phyloP scores from a whole-genome alignment of 2,888 invertebrate species.

The Aradus depressus region DNA sequence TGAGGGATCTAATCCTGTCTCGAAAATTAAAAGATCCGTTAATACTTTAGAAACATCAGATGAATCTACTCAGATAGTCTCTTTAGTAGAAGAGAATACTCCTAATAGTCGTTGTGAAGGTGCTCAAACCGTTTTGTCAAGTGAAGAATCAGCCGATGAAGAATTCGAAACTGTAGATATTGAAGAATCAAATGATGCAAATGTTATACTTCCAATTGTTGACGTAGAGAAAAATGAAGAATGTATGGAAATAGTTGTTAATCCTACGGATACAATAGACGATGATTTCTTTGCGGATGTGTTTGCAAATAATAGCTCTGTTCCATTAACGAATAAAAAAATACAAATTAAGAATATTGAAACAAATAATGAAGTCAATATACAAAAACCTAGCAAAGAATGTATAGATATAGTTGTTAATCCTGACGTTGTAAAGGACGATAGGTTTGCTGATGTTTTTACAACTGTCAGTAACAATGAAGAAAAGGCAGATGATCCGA shows the following conservation, averaged over 20 bases:
- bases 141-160: constrained; percentile 5
- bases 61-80: too few relatives aligned
- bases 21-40: too few relatives aligned
- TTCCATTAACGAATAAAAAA: too few relatives aligned
- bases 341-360: too few relatives aligned
- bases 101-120: too few relatives aligned
- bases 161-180: constrained; percentile 3
- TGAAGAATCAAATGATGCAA: not conserved
- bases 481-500: too few relatives aligned
- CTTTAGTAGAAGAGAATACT: too few relatives aligned
- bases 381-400: constrained; percentile 25
- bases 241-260: constrained; percentile 18
- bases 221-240: not conserved
- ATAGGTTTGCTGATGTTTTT: not conserved
- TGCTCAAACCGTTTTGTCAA: too few relatives aligned
- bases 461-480: not conserved
- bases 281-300: constrained; percentile 67
- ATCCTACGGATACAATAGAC: constrained; percentile 29
- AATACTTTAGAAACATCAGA: too few relatives aligned
- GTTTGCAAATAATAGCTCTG: constrained; percentile 41
- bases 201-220: not conserved
- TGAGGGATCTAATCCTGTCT: too few relatives aligned
- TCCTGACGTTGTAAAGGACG: not conserved
- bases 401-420: too few relatives aligned
- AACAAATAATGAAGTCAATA: constrained; percentile 23